These are phyloP conservation scores for Leptinotarsa defecta DNA, from an alignment of 1,140 invertebrate species.

Conservation along the genomic window DNA sequence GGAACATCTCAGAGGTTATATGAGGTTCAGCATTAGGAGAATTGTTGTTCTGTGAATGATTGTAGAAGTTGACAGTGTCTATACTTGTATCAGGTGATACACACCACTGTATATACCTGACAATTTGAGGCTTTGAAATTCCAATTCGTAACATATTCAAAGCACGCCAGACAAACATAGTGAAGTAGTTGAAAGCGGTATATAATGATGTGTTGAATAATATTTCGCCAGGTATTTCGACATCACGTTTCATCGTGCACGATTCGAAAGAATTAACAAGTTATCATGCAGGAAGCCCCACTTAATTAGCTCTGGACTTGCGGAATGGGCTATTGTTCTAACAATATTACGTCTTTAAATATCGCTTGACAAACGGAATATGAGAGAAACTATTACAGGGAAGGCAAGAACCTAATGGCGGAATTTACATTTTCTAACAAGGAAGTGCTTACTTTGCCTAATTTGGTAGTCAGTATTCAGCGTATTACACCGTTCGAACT, in stretches of 20 bases:
- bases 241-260: constrained; percentile 2
- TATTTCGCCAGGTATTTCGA: background rate
- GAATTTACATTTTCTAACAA: constrained; percentile 3
- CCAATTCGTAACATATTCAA: no score
- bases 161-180: no score
- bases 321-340: constrained; percentile 15
- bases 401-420: background rate
- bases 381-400: background rate
- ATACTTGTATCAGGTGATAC: no score
- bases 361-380: background rate
- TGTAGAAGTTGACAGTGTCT: no score
- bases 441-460: background rate
- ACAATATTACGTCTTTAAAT: constrained; percentile 10
- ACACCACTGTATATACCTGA: no score
- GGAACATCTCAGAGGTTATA: no score
- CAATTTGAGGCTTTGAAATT: no score
- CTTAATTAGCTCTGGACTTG: constrained; percentile 8
- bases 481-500: background rate
- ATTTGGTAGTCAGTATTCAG: constrained; percentile 2
- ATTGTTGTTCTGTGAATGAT: no score
- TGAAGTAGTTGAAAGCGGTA: no score
- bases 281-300: constrained; percentile 1
- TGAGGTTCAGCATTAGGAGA: no score
- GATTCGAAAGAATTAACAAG: background rate
- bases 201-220: background rate